Conservation (phyloP, 2,113 vertebrate genomes). For the Echinops telfairi region DNA sequence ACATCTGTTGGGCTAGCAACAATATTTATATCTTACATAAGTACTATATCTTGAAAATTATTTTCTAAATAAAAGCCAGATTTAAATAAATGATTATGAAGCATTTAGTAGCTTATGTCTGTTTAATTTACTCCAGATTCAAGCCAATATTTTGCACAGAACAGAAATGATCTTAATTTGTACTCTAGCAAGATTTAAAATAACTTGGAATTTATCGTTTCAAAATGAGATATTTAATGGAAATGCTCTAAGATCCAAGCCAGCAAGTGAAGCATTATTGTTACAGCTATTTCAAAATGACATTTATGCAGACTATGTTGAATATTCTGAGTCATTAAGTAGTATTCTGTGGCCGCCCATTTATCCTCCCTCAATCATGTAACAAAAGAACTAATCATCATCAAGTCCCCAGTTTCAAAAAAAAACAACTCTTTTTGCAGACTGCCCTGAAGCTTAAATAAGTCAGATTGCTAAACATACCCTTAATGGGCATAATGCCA, state of each 20-base stretch:
- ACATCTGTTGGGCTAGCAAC: not conserved
- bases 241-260: slow-evolving; percentile 7
- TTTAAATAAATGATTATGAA: not conserved
- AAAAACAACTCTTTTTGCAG: not conserved
- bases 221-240: slow-evolving; percentile 59
- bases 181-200: slow-evolving; percentile 39
- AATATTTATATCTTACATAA: not conserved
- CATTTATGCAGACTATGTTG: slow-evolving; percentile 63
- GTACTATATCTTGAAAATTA: not conserved
- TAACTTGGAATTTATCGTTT: slow-evolving; percentile 47
- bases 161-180: slow-evolving; percentile 55
- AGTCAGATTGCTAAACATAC: not conserved
- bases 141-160: slow-evolving; percentile 29
- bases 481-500: not conserved
- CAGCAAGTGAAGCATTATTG: slow-evolving; percentile 26
- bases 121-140: slow-evolving; percentile 42
- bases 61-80: slow-evolving; percentile 53
- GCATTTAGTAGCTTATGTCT: not conserved
- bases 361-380: slow-evolving; percentile 55
- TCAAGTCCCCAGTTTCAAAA: not conserved
- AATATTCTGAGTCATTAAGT: slow-evolving; percentile 57
- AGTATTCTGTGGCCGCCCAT: slow-evolving; percentile 37
- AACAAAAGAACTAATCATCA: slow-evolving; percentile 49
- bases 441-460: not conserved
- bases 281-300: slow-evolving; percentile 62